Evolutionary conservation across 1,140 invertebrate genomes (phyloP).

Genomic region (Drosophila funebris): DNA sequence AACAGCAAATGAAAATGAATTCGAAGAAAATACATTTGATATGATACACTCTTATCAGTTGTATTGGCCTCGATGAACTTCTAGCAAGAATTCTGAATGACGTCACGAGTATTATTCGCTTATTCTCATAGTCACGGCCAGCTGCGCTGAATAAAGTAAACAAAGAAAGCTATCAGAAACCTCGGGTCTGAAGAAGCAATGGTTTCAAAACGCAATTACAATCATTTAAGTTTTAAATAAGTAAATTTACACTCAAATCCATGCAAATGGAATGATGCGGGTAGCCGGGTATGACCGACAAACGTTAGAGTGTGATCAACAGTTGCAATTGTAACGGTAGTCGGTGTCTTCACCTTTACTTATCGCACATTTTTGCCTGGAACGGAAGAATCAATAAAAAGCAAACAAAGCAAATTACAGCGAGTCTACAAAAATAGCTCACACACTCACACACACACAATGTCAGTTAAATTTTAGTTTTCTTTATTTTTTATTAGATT

Average conservation of each 20-base stretch:
- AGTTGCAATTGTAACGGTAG: not conserved
- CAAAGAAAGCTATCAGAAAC: constrained; percentile 17
- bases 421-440: constrained; percentile 19
- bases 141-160: not conserved
- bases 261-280: not conserved
- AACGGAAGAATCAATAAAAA: constrained; percentile 46
- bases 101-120: constrained; percentile 7
- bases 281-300: not conserved
- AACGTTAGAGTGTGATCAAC: not conserved
- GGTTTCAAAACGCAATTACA: not conserved
- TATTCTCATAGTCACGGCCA: not conserved
- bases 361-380: constrained; percentile 14
- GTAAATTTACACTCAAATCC: not conserved
- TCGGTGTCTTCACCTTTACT: constrained; percentile 31
- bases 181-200: not conserved
- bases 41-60: constrained; percentile 2
- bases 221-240: not conserved
- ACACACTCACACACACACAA: constrained; percentile 15
- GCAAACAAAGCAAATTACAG: constrained; percentile 44
- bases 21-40: not conserved
- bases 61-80: not conserved
- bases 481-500: constrained; percentile 67
- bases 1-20: not conserved
- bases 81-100: not conserved
- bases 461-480: constrained; percentile 38